Conservation (phyloP, 2,888 invertebrate genomes). For the Hypomecis punctinalis region DNA sequence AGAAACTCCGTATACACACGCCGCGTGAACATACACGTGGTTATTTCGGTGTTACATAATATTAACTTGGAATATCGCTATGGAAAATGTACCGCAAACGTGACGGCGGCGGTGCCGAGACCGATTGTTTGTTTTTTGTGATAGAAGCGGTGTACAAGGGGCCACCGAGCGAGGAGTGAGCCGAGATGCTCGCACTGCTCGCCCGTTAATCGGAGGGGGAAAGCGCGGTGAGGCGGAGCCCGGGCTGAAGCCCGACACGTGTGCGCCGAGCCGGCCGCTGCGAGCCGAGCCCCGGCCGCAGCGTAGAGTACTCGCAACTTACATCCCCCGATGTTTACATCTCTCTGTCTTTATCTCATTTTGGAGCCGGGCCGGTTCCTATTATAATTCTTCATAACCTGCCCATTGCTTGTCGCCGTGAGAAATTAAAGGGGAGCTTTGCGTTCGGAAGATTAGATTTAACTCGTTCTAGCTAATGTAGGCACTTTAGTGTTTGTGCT, state of each 20-base stretch:
- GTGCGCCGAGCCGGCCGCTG: conserved; percentile 54
- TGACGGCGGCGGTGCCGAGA: conserved; percentile 43
- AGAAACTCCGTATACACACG: background rate
- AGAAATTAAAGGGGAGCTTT: too few relatives aligned
- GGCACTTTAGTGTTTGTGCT: too few relatives aligned
- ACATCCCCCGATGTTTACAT: background rate
- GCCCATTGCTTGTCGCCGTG: too few relatives aligned
- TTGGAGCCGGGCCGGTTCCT: background rate
- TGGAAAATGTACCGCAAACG: conserved; percentile 47
- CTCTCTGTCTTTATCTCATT: background rate
- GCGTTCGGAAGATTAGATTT: too few relatives aligned
- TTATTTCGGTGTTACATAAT: conserved; percentile 75
- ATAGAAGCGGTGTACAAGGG: conserved; percentile 36
- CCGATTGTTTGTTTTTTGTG: conserved; percentile 40
- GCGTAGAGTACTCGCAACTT: background rate
- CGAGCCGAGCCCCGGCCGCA: background rate
- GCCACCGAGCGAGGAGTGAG: conserved; percentile 55
- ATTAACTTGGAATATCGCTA: conserved; percentile 45
- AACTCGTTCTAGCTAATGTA: too few relatives aligned
- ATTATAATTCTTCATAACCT: too few relatives aligned
- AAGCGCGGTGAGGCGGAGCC: conserved; percentile 60
- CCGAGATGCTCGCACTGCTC: conserved; percentile 29
- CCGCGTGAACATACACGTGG: conserved; percentile 66
- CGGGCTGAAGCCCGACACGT: conserved; percentile 55
- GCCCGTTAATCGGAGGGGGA: conserved; percentile 46